Percentiles rank a stretch among this genome's conserved stretches.
These are phyloP conservation scores for Merops nubicus DNA, from an alignment of 2,113 vertebrate genomes.

Conservation along the genomic window DNA sequence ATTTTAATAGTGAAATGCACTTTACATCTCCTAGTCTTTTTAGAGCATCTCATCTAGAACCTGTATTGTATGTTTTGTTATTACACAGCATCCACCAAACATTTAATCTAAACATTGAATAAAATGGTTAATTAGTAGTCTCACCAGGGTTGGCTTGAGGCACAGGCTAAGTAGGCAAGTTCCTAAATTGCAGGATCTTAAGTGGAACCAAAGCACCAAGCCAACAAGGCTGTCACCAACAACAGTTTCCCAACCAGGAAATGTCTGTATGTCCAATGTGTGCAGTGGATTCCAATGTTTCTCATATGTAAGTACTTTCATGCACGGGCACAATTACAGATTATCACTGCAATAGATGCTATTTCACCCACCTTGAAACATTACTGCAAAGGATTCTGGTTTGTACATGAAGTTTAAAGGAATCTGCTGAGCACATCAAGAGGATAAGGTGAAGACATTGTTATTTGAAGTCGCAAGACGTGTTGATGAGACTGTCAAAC, in stretches of 20 bases:
- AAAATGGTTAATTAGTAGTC: background rate
- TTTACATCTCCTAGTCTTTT: background rate
- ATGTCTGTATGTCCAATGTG: background rate
- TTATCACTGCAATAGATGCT: background rate
- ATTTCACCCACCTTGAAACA: background rate
- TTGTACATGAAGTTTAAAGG: background rate
- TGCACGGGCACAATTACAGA: background rate
- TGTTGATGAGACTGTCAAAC: background rate
- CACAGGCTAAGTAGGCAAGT: conserved; percentile 53
- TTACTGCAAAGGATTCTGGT: background rate
- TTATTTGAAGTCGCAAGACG: background rate
- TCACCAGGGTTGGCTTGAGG: conserved; percentile 42
- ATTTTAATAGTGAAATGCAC: background rate
- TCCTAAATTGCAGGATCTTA: background rate
- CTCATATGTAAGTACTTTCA: background rate
- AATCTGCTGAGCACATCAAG: background rate
- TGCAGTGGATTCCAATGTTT: background rate
- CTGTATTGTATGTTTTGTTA: background rate
- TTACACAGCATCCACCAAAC: background rate
- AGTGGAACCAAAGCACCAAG: background rate
- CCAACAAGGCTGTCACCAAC: background rate
- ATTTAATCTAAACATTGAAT: background rate
- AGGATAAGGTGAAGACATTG: background rate
- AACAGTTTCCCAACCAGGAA: background rate
- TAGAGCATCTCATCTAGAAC: background rate